Base-by-base conservation (phyloP, 2,113 vertebrate genomes). In the Phylloscopus whistleri region DNA sequence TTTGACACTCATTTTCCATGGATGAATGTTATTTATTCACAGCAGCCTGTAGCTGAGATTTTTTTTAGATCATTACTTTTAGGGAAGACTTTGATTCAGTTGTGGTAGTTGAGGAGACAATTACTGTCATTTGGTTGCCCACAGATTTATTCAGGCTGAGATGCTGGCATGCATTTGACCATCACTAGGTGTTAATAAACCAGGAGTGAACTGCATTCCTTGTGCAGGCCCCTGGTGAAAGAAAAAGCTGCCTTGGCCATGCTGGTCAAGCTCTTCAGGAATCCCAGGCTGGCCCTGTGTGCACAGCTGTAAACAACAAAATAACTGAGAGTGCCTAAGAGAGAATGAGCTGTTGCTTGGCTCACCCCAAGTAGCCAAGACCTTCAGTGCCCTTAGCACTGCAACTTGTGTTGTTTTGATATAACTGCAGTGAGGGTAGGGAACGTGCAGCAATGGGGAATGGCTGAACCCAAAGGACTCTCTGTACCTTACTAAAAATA, bases 401-500 rank as follows among this genome's bases (percentile, higher is more conserved):
- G 30, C 39, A 30, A 12, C 44, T 85, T 51, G 22, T 51, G 73
- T 39, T 89, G 30, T 93, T 95, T 87, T 69, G 53, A 33, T 94
- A 24, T 5, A 67, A n/a, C 56, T 84, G 35, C 48, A 43, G 5
- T 53, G 73, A 84, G 52, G 48, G 33, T 43, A 44, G 69, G 62
- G 55, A 87, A 74, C 15, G 46, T 41, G 76, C 55, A 90, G 46
- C 4, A 5, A 23, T 1, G 13, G 87, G 58, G 81, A 84, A 80
- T 33, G 59, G 72, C 64, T 89, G 81, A 91, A 84, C 52, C 24
- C 35, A 9, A 94, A 82, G 73, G 73, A 89, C 56, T 33, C 31
- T 58, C n/a, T 91, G 90, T 93, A 78, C 90, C 58, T 84, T 78
- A 39, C 60, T 89, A 93, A 94, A 95, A 96, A 77, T 86, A 95